Evolutionary conservation across 2,888 invertebrate genomes (phyloP), one percentile per base, ranked within the genome.

Genomic region (Ferrisia virgata): DNA sequence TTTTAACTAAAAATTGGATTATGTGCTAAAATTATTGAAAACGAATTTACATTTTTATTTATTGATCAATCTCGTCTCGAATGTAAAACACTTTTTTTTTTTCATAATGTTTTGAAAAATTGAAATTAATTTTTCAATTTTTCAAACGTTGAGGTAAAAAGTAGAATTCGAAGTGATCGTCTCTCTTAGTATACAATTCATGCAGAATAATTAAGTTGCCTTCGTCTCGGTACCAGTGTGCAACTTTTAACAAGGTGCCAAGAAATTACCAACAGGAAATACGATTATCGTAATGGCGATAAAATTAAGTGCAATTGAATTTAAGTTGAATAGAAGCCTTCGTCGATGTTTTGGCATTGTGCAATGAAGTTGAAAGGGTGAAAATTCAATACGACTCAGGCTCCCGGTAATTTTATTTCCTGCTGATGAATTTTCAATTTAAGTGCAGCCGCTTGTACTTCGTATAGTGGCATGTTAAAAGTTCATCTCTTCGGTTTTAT

Each of bases 31-130:
- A 33, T 72, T 33, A 72, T 33, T 72, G 72, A 33, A 72, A 72
- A 72, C 28, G 64, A 72, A 72, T 72, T 72, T 33, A n/a, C 72
- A 72, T 72, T 33, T 72, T 36, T 72, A n/a, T 18, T 72, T 36
- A 72, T 72, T 36, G 72, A 72, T 72, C 33, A 47, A 47, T 47
- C 58, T 64, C 25, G 25, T 64, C 11, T 64, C 9, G 58, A 64
- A 64, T 64, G 25, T 11, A 28, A 64, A 64, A 64, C 28, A 28
- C 25, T 25, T 28, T 47, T 47, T 28, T 47, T 47, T 2, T 28
- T 28, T 0, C 1, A 11, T 64, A 64, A 64, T 11, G 28, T 64
- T 11, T 53, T 28, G 28, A 25, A 25, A 64, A 64, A 28, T 64
- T 64, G 25, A 28, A 64, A 64, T 25, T 64, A 11, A 64, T 64